Conservation (phyloP, 2,113 vertebrate genomes). For the Pseudorhombus dupliciocellatus region DNA sequence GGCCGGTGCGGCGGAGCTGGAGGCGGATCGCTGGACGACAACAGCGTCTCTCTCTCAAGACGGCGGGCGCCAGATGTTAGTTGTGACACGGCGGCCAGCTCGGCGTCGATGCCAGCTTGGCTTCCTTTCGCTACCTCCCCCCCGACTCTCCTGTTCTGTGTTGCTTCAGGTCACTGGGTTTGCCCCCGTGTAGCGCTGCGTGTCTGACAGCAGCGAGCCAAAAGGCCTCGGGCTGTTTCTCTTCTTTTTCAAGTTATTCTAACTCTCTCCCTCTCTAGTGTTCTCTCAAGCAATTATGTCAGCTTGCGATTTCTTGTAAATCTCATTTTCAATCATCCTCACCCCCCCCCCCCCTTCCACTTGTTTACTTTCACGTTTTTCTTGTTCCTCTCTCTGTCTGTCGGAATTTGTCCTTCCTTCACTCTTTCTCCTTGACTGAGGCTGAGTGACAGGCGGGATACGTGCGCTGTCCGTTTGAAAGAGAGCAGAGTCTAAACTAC, state of each 20-base stretch:
- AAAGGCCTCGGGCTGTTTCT: constrained; percentile 40
- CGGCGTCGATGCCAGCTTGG: constrained; percentile 34
- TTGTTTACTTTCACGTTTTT: constrained; percentile 11
- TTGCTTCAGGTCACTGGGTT: constrained; percentile 4
- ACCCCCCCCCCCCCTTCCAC: not conserved
- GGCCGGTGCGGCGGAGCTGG: constrained; percentile 31
- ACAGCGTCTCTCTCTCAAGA: constrained; percentile 28
- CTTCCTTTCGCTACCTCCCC: constrained; percentile 40
- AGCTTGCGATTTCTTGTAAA: not conserved
- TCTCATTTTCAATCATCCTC: not conserved
- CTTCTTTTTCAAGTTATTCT: constrained; percentile 31
- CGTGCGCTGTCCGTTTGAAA: constrained; percentile 22
- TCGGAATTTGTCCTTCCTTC: constrained; percentile 15
- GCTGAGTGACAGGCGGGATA: constrained; percentile 45
- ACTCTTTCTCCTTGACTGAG: constrained; percentile 10
- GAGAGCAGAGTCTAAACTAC: constrained; percentile 35
- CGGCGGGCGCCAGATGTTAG: constrained; percentile 61
- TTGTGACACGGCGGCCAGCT: constrained; percentile 52
- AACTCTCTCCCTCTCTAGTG: constrained; percentile 3
- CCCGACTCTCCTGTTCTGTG: not conserved
- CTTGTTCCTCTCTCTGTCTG: not conserved
- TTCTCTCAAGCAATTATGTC: not conserved
- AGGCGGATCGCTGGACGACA: constrained; percentile 27
- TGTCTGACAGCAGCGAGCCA: constrained; percentile 27
- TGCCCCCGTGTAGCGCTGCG: constrained; percentile 16